Base-by-base conservation (phyloP, 35 echinoderm and acorn worm genomes). In the Ptychodera flava region DNA sequence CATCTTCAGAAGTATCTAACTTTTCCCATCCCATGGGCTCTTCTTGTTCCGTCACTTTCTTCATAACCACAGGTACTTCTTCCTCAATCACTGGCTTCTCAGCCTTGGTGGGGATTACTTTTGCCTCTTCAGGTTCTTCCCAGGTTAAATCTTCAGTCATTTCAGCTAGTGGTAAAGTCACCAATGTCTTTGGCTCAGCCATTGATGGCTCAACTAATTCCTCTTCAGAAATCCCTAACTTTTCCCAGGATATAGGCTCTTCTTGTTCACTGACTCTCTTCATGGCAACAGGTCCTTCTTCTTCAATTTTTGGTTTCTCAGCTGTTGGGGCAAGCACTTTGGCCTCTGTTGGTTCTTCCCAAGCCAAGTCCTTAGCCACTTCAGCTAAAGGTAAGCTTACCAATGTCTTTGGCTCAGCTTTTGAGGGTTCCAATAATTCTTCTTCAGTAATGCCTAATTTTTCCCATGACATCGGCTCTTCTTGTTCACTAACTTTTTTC, bases 21-120 rank as follows among this genome's bases (percentile, higher is more conserved):
- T 35, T 33, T 35, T 83, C 80, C 31, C 83, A 35, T 30, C 36
- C 27, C 1, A 52, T 10, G 36, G 76, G 27, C 30, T 81, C 33
- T 33, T 93, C 64, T 78, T 93, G 85, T 31, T 31, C 35, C 16
- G 78, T 85, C 78, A 90, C 85, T 16, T 80, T 64, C 45, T 64
- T 64, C 6, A 64, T 22, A 64, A 64, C 45, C 22, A 64, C 85
- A 45, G 92, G 85, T 35, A 77, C 85, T 0, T 87, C 77, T 33
- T 85, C 75, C 81, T 78, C 45, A 35, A 93, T 34, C 53, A 90
- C 79, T 75, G 16, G 30, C 78, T 88, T 80, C 33, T 35, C 77
- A 31, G 84, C 77, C 31, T 83, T 78, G 78, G 76, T 30, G 0
- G 36, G 16, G 15, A 14, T 83, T 16, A 86, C 92, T 81, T 89